phyloP scores from a whole-genome alignment of 30 jellyfish, hydroid and myxozoan genomes.

The Haliclystus octoradiatus region DNA sequence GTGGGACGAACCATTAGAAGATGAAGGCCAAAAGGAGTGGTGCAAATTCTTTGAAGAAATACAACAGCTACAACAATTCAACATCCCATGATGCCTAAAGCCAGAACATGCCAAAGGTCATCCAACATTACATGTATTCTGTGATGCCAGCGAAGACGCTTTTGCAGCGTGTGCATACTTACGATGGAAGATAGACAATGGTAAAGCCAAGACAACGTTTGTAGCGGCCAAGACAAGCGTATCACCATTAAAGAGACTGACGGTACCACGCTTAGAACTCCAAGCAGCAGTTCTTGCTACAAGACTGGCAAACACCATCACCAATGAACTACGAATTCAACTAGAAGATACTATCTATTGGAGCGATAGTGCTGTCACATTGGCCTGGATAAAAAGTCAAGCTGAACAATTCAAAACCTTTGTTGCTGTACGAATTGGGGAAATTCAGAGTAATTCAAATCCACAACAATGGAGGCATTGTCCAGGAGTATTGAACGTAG shows the following conservation, averaged over 20 bases:
- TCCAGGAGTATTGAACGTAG: no score
- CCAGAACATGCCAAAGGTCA: constrained; percentile 39
- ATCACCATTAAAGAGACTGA: constrained; percentile 42
- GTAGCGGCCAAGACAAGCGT: constrained; percentile 44
- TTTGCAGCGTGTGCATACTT: constrained; percentile 63
- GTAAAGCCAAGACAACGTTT: constrained; percentile 14
- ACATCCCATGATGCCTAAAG: constrained; percentile 17
- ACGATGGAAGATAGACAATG: constrained; percentile 26
- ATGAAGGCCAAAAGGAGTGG: constrained; percentile 10
- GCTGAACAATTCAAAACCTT: no score
- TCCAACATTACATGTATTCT: constrained; percentile 26
- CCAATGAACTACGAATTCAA: constrained; percentile 33
- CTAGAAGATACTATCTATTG: constrained; percentile 18
- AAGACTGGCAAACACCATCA: constrained; percentile 24
- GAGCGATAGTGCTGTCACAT: constrained; percentile 33
- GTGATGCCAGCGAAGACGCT: constrained; percentile 48
- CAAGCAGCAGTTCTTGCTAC: constrained; percentile 64
- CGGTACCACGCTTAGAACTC: constrained; percentile 48
- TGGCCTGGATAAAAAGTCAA: constrained; percentile 57
- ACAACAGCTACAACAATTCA: constrained; percentile 23
- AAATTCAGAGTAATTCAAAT: constrained; percentile 35
- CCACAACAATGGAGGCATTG: constrained; percentile 47
- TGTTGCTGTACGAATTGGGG: constrained; percentile 41
- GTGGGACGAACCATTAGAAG: constrained; percentile 20
- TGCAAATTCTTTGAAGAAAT: constrained; percentile 32